These are phyloP conservation scores for Planiliza haematocheilus DNA, from an alignment of 2,113 vertebrate genomes.

Conservation along the genomic window DNA sequence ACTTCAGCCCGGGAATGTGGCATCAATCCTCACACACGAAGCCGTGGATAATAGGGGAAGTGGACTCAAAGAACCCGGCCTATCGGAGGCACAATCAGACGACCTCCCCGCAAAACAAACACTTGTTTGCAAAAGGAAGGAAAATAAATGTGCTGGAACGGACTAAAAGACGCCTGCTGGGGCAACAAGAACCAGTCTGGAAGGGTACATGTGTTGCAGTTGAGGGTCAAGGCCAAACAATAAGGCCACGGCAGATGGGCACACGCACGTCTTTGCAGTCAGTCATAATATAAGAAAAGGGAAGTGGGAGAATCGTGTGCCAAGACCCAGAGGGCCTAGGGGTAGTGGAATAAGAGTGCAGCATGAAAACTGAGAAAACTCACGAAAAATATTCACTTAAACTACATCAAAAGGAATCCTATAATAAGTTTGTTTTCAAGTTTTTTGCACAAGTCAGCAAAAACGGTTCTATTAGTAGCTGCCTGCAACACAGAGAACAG, in stretches of 20 bases:
- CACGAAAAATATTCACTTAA: conserved; percentile 45
- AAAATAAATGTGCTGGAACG: conserved; percentile 53
- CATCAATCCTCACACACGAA: conserved; percentile 36
- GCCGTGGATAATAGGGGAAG: conserved; percentile 57
- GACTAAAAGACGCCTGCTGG: conserved; percentile 34
- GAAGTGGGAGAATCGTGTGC: conserved; percentile 45
- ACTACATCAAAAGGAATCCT: conserved; percentile 53
- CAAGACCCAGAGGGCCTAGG: conserved; percentile 22
- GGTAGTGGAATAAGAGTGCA: conserved; percentile 45
- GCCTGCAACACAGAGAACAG: conserved; percentile 33
- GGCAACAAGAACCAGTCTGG: conserved; percentile 42
- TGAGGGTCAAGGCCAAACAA: conserved; percentile 43
- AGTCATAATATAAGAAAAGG: conserved; percentile 67
- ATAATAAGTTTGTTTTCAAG: conserved; percentile 62
- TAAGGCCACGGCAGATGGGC: conserved; percentile 47
- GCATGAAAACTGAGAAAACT: conserved; percentile 31
- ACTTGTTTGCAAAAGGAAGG: conserved; percentile 61
- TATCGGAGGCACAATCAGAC: conserved; percentile 42
- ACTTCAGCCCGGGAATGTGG: conserved; percentile 33
- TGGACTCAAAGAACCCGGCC: conserved; percentile 39
- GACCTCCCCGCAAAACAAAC: conserved; percentile 54
- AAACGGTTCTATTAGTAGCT: conserved; percentile 46
- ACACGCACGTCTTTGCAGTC: conserved; percentile 65
- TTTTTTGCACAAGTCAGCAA: conserved; percentile 56
- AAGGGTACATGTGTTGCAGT: conserved; percentile 12